Conservation (phyloP, 1,140 invertebrate species). For the Diploscapter pachys region DNA sequence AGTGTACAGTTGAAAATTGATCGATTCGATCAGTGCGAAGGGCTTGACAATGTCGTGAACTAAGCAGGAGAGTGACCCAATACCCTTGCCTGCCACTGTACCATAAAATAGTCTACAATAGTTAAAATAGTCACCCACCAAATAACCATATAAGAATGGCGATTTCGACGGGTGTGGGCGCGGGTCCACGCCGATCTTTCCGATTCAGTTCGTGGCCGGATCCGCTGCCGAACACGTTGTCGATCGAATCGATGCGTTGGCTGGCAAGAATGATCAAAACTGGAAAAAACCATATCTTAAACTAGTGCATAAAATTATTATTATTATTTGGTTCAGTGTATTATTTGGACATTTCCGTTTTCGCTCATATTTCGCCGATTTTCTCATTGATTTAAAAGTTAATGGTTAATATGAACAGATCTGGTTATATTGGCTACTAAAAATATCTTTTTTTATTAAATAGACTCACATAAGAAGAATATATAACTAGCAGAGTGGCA, state of each 20-base stretch:
- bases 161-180: slow-evolving; percentile 84
- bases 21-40: too few relatives aligned
- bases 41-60: too few relatives aligned
- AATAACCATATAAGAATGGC: slow-evolving; percentile 84
- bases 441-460: too few relatives aligned
- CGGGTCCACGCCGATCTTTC: slow-evolving; percentile 70
- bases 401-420: not conserved
- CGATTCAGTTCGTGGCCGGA: slow-evolving; percentile 66
- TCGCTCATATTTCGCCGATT: too few relatives aligned
- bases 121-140: slow-evolving; percentile 66
- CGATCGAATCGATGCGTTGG: slow-evolving; percentile 76
- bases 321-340: too few relatives aligned
- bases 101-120: too few relatives aligned
- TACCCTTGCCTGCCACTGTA: too few relatives aligned
- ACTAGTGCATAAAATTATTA: not conserved
- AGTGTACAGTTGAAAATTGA: too few relatives aligned
- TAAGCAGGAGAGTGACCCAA: too few relatives aligned
- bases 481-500: slow-evolving; percentile 96
- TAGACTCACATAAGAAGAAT: slow-evolving; percentile 85
- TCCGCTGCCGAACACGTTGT: slow-evolving; percentile 63
- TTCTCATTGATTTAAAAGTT: not conserved
- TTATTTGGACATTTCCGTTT: too few relatives aligned
- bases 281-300: slow-evolving; percentile 63
- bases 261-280: slow-evolving; percentile 91
- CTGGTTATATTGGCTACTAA: too few relatives aligned